These are phyloP conservation scores for Lasioglossum albipes DNA, from an alignment of 1,140 invertebrate species.

Conservation along the genomic window DNA sequence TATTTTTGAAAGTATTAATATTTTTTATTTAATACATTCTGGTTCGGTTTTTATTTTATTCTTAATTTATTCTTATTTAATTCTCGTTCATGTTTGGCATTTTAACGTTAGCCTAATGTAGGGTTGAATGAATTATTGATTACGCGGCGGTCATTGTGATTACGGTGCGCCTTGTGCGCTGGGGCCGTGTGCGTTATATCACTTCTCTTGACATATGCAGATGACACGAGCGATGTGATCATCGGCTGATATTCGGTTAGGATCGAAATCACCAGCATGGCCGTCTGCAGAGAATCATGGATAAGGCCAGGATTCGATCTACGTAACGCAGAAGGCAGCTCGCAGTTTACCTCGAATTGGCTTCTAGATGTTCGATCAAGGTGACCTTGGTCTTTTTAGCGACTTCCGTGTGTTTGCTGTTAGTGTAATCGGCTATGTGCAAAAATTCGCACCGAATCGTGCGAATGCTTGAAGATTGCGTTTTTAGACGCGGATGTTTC, in stretches of 20 bases:
- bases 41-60: no score
- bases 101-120: conserved; percentile 35
- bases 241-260: conserved; percentile 26
- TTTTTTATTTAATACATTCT: no score
- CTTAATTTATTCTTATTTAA: no score
- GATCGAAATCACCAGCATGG: not conserved
- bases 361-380: not conserved
- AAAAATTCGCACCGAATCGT: conserved; percentile 22
- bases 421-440: not conserved
- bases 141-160: conserved; percentile 49
- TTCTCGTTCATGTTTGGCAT: conserved; percentile 37
- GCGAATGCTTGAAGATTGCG: conserved; percentile 4
- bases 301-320: not conserved
- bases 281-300: not conserved
- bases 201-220: conserved; percentile 56
- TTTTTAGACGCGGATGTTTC: not conserved
- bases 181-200: conserved; percentile 51
- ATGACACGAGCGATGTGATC: conserved; percentile 59
- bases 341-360: conserved; percentile 13
- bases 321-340: conserved; percentile 1
- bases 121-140: conserved; percentile 66
- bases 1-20: no score
- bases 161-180: conserved; percentile 41
- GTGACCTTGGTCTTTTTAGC: not conserved
- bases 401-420: conserved; percentile 1